Evolutionary conservation across 2,797 vertebrate species (phyloP).

Genomic region (Sebastes hopkinsi): DNA sequence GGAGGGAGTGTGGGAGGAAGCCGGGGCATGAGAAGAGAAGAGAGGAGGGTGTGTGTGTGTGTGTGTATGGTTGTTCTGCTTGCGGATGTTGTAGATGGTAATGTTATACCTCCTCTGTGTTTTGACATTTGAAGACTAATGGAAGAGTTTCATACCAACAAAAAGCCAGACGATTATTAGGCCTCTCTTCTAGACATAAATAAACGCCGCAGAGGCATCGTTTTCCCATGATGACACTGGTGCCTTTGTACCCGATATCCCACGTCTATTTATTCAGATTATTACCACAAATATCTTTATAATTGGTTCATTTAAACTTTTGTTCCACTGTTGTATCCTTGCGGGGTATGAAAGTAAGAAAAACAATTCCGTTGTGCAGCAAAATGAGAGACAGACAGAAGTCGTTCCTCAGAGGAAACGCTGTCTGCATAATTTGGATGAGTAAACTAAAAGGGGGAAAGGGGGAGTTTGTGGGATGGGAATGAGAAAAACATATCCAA

Average conservation of each 20-base stretch:
- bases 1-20: constrained; percentile 51
- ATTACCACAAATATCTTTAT: constrained; percentile 2
- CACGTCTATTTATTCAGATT: neutral
- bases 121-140: constrained; percentile 75
- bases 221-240: constrained; percentile 44
- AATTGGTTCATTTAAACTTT: neutral
- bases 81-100: constrained; percentile 67
- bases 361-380: neutral
- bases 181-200: constrained; percentile 53
- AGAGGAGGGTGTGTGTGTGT: constrained; percentile 27
- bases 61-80: constrained; percentile 59
- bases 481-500: constrained; percentile 64
- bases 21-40: constrained; percentile 29
- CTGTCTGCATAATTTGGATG: constrained; percentile 71
- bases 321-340: neutral
- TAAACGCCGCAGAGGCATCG: constrained; percentile 28
- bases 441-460: constrained; percentile 25
- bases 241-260: constrained; percentile 22
- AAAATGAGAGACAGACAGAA: constrained; percentile 39
- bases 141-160: constrained; percentile 62
- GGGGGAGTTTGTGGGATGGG: constrained; percentile 6
- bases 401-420: constrained; percentile 49
- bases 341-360: neutral
- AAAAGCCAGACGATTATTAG: constrained; percentile 57
- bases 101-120: constrained; percentile 71